Base-by-base conservation (phyloP, 2,113 vertebrate genomes). In the Embiotoca jacksoni region DNA sequence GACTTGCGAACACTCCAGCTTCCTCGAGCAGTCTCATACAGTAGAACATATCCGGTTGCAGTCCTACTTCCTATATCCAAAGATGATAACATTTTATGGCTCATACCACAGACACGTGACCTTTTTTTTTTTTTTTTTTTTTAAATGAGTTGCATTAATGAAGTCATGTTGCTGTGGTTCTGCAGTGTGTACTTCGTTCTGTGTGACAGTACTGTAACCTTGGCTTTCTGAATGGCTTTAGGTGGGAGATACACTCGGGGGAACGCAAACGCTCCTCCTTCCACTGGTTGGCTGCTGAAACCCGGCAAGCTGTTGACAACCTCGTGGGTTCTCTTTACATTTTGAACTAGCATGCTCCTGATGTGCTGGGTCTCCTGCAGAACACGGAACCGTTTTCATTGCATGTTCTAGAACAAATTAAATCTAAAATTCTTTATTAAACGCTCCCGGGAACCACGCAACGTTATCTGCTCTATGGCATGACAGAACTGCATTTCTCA, bases 31-130 rank as follows among this genome's bases (percentile, higher is more conserved):
- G 79, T 59, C 41, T 68, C 1, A 55, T 4, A 52, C 92, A 93
- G 88, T 95, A 95, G 75, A 92, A 89, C 1, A 76, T 15, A 37
- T 95, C 93, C 2, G 93, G 89, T 32, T 90, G 11, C 84, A 93
- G 31, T 53, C 78, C 85, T 15, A 15, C 55, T 67, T 93, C 92
- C 95, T 95, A 70, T 6, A 62, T 36, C 7, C 9, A 52, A 56
- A 66, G 5, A 68, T 3, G 13, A 47, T 2, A 11, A 37, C 2
- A 23, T 57, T 32, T 30, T n/a, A n/a, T 35, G 30, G 41, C 6
- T 1, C 1, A 16, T 54, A 23, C 23, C 35, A 15, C 16, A 11
- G 23, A 63, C 6, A 58, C 11, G 9, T 16, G 10, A 8, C 11
- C 2, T 2, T 39, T 3, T 31, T 46, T 54, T 39, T 7, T 33